A percentile compares a stretch with the other conserved stretches of the same genome.
phyloP scores from a whole-genome alignment of 2,888 invertebrate species.

The Latheticus oryzae region DNA sequence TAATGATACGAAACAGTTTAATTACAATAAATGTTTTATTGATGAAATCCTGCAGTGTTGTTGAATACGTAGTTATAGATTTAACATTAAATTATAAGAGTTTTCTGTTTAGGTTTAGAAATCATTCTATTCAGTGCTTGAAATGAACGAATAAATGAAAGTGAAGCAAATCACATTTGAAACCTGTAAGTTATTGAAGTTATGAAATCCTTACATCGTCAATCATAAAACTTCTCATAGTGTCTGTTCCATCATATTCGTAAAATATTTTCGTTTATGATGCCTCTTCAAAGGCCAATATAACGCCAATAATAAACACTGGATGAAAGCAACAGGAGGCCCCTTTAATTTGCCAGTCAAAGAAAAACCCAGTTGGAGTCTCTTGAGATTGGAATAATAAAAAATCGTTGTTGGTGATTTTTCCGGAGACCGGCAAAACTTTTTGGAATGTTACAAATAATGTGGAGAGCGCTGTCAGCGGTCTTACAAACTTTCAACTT shows the following conservation, averaged over 20 bases:
- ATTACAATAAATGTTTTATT: no score
- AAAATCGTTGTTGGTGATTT: conserved; percentile 36
- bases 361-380: conserved; percentile 36
- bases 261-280: conserved; percentile 34
- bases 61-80: no score
- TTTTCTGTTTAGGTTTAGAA: no score
- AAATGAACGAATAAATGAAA: conserved; percentile 28
- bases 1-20: no score
- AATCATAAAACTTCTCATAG: conserved; percentile 30
- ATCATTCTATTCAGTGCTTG: conserved; percentile 23
- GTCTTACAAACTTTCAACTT: conserved; percentile 35
- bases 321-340: conserved; percentile 41
- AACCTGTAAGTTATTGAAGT: no score
- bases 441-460: conserved; percentile 46
- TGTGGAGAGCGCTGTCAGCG: conserved; percentile 46
- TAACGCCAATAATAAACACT: conserved; percentile 36
- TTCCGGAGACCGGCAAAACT: conserved; percentile 35
- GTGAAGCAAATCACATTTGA: conserved; percentile 29
- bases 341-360: conserved; percentile 43
- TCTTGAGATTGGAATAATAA: conserved; percentile 39
- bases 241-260: conserved; percentile 24
- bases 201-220: conserved; percentile 43
- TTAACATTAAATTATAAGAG: no score
- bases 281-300: conserved; percentile 21
- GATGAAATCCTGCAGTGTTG: no score